Base-by-base conservation (phyloP, 2,797 vertebrate genomes). In the Sphenopsis melanotis region DNA sequence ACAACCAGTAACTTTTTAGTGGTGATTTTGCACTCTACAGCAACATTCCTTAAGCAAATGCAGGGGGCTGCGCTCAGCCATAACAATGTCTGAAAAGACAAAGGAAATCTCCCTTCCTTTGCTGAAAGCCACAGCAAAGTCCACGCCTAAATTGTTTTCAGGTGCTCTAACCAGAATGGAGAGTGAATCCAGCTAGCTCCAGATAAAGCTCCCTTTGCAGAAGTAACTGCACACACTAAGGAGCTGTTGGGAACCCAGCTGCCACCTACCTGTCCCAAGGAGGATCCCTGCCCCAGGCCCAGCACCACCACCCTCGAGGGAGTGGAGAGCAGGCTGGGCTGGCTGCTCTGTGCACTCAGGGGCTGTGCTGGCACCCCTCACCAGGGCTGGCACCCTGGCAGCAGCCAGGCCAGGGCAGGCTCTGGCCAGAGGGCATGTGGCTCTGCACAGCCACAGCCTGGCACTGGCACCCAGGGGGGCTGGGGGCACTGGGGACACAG, bases 351-450 rank as follows among this genome's bases (percentile, higher is more conserved):
- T 1, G 0, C 3, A 6, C 52, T 34, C 32, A 2, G 75, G 22
- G 42, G 19, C 13, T 42, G 42, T 1, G 4, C 32, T 27, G 57
- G 34, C 39, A 30, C 26, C 36, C 6, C 42, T 42, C 42, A 3
- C 9, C n/a, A 3, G 65, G 75, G 42, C 36, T 63, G 75, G 29
- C 19, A 30, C n/a, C 23, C 44, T 15, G 4, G 23, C 65, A 30
- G 36, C 49, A 14, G 46, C 18, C 3, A 2, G 26, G 26, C 9
- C 27, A 13, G 47, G 47, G 16, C 39, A 15, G 32, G 49, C 34
- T 12, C 27, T 0, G 4, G 65, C 27, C 1, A 0, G 12, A 32
- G 49, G 10, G 41, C 49, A 34, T 1, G 0, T 1, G 2, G 46
- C 42, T 59, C 32, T 27, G n/a, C 16, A 13, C 32, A 9, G 66